Evolutionary conservation across 2,113 vertebrate species (phyloP).

Genomic region (Gorsachius goisagi): DNA sequence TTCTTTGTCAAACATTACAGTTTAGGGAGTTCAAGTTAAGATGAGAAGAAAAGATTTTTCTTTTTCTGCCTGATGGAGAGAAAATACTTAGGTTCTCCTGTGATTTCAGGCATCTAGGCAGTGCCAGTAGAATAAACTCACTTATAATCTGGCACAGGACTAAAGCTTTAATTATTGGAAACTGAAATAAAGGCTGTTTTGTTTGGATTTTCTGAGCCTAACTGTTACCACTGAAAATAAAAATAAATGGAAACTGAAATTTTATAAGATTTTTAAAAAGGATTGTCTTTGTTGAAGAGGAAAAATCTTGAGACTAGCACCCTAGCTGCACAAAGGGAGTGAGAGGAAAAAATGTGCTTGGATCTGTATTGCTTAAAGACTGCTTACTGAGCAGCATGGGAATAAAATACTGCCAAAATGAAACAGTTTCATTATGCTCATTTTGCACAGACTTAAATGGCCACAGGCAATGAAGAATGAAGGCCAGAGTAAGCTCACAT

Average conservation of each 20-base stretch:
- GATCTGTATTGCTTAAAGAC: background rate
- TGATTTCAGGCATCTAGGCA: background rate
- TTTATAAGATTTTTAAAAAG: accelerated
- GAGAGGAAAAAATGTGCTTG: background rate
- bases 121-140: background rate
- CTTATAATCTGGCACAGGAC: background rate
- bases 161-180: background rate
- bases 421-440: background rate
- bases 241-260: background rate
- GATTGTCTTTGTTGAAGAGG: background rate
- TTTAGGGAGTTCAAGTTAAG: background rate
- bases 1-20: background rate
- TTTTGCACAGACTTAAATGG: background rate
- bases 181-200: background rate
- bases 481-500: background rate
- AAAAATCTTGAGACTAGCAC: background rate
- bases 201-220: background rate
- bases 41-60: background rate
- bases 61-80: background rate
- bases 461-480: background rate
- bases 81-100: background rate
- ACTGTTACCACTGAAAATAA: background rate
- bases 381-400: background rate
- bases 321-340: background rate
- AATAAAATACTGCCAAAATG: background rate